Evolutionary conservation across 2,888 invertebrate species (phyloP).

Genomic region (Drosophila gaucha): DNA sequence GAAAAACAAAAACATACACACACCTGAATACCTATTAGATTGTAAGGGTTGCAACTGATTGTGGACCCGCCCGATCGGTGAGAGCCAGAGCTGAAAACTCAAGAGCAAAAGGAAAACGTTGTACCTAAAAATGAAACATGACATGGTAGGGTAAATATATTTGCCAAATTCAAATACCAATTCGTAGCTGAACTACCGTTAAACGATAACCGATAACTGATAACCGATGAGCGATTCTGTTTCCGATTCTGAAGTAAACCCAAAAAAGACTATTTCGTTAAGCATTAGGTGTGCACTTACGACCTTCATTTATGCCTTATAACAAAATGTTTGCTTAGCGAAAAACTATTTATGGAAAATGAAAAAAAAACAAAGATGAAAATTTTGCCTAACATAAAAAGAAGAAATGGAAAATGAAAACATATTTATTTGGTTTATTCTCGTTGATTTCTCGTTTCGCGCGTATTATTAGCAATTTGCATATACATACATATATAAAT

Average conservation of each 20-base stretch:
- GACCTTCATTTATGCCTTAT: slow-evolving; percentile 51
- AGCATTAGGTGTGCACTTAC: slow-evolving; percentile 30
- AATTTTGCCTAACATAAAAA: slow-evolving; percentile 18
- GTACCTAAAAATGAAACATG: slow-evolving; percentile 67
- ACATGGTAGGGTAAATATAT: slow-evolving; percentile 38
- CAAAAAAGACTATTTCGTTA: slow-evolving; percentile 52
- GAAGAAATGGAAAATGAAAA: neutral
- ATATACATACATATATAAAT: slow-evolving; percentile 33
- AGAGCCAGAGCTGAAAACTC: slow-evolving; percentile 34
- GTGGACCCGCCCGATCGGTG: neutral
- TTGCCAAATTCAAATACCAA: neutral
- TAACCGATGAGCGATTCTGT: slow-evolving; percentile 16
- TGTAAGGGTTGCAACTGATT: slow-evolving; percentile 14
- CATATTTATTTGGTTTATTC: slow-evolving; percentile 50
- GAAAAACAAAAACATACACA: slow-evolving; percentile 11
- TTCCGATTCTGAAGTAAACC: too few species aligned
- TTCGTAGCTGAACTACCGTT: slow-evolving; percentile 17
- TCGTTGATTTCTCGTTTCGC: slow-evolving; percentile 46
- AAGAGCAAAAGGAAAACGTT: slow-evolving; percentile 42
- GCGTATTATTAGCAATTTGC: slow-evolving; percentile 73
- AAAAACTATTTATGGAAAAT: slow-evolving; percentile 30
- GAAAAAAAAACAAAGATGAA: slow-evolving; percentile 13
- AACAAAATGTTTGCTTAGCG: slow-evolving; percentile 49
- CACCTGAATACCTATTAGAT: slow-evolving; percentile 54
- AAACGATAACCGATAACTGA: slow-evolving; percentile 6